Conservation (phyloP, 2,888 invertebrate species). For the Athetis lepigone region DNA sequence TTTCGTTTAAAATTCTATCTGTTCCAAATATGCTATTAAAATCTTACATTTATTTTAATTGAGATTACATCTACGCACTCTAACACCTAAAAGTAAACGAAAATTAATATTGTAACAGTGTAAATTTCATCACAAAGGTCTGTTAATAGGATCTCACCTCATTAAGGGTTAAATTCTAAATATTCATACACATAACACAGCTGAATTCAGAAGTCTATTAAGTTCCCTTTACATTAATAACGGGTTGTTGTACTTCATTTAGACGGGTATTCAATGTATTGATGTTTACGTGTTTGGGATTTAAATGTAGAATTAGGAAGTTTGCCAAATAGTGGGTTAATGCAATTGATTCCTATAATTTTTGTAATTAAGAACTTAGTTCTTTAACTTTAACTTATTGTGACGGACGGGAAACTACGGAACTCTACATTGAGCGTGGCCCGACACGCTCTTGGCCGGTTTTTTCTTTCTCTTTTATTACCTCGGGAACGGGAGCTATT, state of each 20-base stretch:
- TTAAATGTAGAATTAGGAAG: conserved; percentile 4
- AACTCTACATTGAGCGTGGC: no score
- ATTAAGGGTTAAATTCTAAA: conserved; percentile 62
- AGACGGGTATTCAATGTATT: conserved; percentile 36
- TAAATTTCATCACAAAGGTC: conserved; percentile 56
- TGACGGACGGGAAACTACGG: no score
- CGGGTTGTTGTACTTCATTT: conserved; percentile 42
- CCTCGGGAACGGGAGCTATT: no score
- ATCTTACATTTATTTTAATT: conserved; percentile 28
- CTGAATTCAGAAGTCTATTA: conserved; percentile 53
- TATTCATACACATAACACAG: conserved; percentile 58
- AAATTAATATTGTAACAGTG: conserved; percentile 57
- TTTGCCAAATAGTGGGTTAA: not conserved
- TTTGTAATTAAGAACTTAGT: not conserved
- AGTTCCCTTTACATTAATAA: conserved; percentile 39
- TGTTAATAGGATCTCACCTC: conserved; percentile 55
- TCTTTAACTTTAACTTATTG: no score
- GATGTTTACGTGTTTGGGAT: conserved; percentile 21
- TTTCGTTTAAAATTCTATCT: conserved; percentile 30
- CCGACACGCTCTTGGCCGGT: no score
- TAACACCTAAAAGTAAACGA: conserved; percentile 56
- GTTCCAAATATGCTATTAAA: conserved; percentile 6
- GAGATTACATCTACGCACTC: conserved; percentile 9
- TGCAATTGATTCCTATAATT: not conserved
- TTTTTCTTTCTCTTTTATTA: no score